Conservation (phyloP, 2,113 vertebrate genomes). For the Illadopsis cleaveri region DNA sequence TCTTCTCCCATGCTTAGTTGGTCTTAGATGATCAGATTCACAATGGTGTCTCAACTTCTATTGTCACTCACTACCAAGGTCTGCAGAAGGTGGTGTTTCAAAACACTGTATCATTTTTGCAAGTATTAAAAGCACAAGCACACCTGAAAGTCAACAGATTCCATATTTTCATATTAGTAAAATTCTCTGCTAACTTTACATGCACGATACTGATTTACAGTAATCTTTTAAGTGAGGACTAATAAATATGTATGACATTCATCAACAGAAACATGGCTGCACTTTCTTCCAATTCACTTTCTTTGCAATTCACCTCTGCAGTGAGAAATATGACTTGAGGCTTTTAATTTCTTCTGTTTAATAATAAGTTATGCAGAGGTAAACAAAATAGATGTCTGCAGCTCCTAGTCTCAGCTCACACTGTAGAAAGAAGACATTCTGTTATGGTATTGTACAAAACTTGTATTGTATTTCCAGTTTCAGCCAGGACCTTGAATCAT, state of each 20-base stretch:
- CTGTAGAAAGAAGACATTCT: not conserved
- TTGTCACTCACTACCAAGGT: not conserved
- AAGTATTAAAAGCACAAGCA: not conserved
- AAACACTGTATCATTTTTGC: not conserved
- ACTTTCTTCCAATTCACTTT: not conserved
- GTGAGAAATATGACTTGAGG: not conserved
- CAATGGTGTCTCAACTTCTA: not conserved
- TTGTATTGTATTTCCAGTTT: not conserved
- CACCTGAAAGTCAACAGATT: not conserved
- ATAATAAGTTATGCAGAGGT: not conserved
- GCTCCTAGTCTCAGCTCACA: not conserved
- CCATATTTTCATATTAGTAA: not conserved
- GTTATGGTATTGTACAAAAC: not conserved
- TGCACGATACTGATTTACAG: not conserved
- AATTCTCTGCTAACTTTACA: not conserved
- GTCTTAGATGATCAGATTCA: not conserved
- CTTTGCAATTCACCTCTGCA: not conserved
- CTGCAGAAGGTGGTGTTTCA: not conserved
- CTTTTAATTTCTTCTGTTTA: constrained; percentile 12
- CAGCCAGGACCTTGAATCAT: not conserved
- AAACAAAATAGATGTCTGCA: not conserved
- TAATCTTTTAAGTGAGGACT: not conserved
- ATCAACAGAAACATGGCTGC: not conserved
- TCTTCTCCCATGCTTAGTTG: not conserved
- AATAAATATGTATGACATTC: not conserved